Conservation (phyloP, 2,113 vertebrate species). For the Odontophorus gujanensis region DNA sequence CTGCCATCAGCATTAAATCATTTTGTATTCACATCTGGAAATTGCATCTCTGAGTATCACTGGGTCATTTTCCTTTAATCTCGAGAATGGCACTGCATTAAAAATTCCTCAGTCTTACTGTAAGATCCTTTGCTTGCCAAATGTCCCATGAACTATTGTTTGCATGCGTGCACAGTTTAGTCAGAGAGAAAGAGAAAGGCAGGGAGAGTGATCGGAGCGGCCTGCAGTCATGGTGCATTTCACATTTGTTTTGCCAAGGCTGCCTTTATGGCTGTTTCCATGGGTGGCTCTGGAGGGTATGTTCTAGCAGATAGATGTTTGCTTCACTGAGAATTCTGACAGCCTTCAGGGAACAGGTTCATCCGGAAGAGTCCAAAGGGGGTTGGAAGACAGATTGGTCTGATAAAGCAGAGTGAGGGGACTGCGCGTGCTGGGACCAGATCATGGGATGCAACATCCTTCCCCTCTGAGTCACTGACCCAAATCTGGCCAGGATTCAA, state of each 20-base stretch:
- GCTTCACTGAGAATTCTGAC: conserved; percentile 12
- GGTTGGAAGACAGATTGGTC: conserved; percentile 45
- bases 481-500: not conserved
- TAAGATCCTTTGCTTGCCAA: conserved; percentile 61
- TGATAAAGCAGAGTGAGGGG: conserved; percentile 44
- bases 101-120: conserved; percentile 68
- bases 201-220: not conserved
- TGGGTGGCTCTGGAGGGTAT: conserved; percentile 43
- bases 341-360: conserved; percentile 44
- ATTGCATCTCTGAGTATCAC: conserved; percentile 56
- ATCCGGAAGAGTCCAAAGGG: conserved; percentile 24
- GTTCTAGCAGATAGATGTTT: conserved; percentile 43
- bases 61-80: conserved; percentile 69
- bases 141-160: conserved; percentile 65
- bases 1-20: conserved; percentile 55
- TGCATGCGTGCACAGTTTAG: conserved; percentile 35
- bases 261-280: not conserved
- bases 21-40: conserved; percentile 71
- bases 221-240: not conserved
- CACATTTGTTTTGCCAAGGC: not conserved
- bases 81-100: conserved; percentile 60
- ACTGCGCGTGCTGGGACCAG: not conserved
- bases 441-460: not conserved
- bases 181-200: not conserved
- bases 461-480: conserved; percentile 5